Evolutionary conservation across 1,140 invertebrate species (phyloP), one percentile per base, ranked within the genome.

Genomic region (Cydia strobilella): DNA sequence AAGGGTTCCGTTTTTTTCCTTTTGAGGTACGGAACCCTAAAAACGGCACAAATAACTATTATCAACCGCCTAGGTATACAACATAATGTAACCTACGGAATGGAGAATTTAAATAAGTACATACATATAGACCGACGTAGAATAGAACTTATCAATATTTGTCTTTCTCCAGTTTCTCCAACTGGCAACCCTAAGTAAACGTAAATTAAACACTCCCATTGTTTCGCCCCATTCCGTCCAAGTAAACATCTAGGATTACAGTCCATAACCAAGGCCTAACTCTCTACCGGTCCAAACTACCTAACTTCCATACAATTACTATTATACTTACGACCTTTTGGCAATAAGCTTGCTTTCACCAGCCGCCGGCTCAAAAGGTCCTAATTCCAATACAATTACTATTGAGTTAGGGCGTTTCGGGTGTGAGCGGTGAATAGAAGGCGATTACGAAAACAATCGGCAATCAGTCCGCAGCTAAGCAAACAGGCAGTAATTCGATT

Each of bases 361-460:
- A 45, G 1, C 20, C 54, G 9, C 18, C 6, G 20, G 15, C 23
- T 20, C 10, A 59, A 59, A 59, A 59, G 3, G 9, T 10, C 7
- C 7, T 59, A 23, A 23, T 20, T 59, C 7, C 18, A 1, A 23
- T n/a, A 59, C 5, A 13, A 59, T 10, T 23, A 59, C 54, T 23
- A 18, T 51, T 20, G 54, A 59, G 20, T 23, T 23, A 12, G 5
- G 18, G 23, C 20, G 2, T 59, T 59, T 23, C 18, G 12, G 15
- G n/a, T 18, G 48, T 51, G n/a, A 18, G 48, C n/a, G 7, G 54
- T 12, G 15, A 5, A 18, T 54, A 6, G 51, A 5, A 12, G 54
- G 54, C 54, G 54, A 59, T 59, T 59, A 59, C 20, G 54, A 59
- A 59, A 59, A 59, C 54, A 59, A 59, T 59, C 54, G 54, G 23